Percentiles rank a stretch among this genome's conserved stretches.
These are phyloP conservation scores for Eremobia ochroleuca DNA, from an alignment of 2,888 invertebrate genomes.

Conservation along the genomic window DNA sequence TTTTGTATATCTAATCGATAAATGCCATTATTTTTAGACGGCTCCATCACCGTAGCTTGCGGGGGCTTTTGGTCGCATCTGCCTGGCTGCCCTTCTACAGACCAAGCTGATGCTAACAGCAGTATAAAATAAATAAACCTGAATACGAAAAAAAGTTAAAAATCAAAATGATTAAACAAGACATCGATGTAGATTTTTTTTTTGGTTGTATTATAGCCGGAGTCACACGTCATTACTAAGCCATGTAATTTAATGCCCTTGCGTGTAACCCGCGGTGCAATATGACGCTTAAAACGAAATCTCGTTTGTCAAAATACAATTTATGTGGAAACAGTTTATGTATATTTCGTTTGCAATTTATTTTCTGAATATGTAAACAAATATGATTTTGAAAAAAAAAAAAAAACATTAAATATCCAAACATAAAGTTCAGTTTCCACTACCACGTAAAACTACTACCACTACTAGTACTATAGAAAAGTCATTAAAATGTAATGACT, in stretches of 20 bases:
- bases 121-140: constrained; percentile 73
- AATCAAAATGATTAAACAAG: background rate
- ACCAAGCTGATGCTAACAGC: constrained; percentile 55
- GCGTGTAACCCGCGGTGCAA: background rate
- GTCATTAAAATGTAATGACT: too few relatives aligned
- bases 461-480: too few relatives aligned
- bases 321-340: background rate
- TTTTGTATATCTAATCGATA: constrained; percentile 77
- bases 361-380: too few relatives aligned
- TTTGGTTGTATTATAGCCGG: background rate
- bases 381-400: too few relatives aligned
- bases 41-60: constrained; percentile 72
- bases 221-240: background rate
- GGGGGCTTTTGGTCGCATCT: constrained; percentile 85
- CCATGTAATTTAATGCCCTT: too few relatives aligned
- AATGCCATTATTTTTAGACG: constrained; percentile 77
- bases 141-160: constrained; percentile 41
- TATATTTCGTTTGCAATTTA: too few relatives aligned
- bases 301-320: background rate
- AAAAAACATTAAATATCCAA: too few relatives aligned
- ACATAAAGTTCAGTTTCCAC: too few relatives aligned
- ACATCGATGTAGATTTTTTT: background rate
- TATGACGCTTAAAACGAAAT: background rate
- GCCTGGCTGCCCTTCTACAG: constrained; percentile 67
- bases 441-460: too few relatives aligned